These are phyloP conservation scores for Epinephelus coioides DNA, from an alignment of 2,797 vertebrate genomes.

Conservation along the genomic window DNA sequence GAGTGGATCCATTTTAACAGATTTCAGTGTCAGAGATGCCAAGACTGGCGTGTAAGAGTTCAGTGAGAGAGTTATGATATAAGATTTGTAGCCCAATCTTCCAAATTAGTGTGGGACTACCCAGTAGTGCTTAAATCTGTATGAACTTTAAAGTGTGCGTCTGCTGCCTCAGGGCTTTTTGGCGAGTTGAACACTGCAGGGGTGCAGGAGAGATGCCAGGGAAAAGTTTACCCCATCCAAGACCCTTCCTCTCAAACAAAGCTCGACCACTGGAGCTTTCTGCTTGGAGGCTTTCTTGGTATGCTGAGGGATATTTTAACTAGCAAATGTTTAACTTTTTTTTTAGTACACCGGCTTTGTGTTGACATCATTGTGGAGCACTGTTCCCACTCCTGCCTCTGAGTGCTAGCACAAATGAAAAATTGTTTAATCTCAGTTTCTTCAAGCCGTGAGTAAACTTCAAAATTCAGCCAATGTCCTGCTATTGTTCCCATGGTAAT, in stretches of 20 bases:
- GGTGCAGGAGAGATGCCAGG: slow-evolving; percentile 57
- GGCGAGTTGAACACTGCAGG: slow-evolving; percentile 61
- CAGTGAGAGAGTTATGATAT: slow-evolving; percentile 10
- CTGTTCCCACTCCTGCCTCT: slow-evolving; percentile 54
- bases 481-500: slow-evolving; percentile 52
- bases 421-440: slow-evolving; percentile 65
- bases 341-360: slow-evolving; percentile 65
- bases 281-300: slow-evolving; percentile 64
- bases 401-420: slow-evolving; percentile 56
- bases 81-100: slow-evolving; percentile 31
- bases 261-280: slow-evolving; percentile 52
- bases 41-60: slow-evolving; percentile 27
- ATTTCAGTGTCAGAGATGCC: slow-evolving; percentile 42
- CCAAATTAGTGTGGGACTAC: slow-evolving; percentile 33
- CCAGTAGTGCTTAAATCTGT: slow-evolving; percentile 26
- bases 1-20: slow-evolving; percentile 44
- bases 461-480: slow-evolving; percentile 48
- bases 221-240: slow-evolving; percentile 56
- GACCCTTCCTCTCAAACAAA: slow-evolving; percentile 65
- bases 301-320: slow-evolving; percentile 70
- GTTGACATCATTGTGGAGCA: slow-evolving; percentile 33
- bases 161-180: slow-evolving; percentile 50
- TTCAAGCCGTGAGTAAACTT: slow-evolving; percentile 48
- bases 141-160: slow-evolving; percentile 33
- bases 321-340: slow-evolving; percentile 78